Base-by-base conservation (phyloP, 2,888 invertebrate genomes). In the Ochropleura plecta region DNA sequence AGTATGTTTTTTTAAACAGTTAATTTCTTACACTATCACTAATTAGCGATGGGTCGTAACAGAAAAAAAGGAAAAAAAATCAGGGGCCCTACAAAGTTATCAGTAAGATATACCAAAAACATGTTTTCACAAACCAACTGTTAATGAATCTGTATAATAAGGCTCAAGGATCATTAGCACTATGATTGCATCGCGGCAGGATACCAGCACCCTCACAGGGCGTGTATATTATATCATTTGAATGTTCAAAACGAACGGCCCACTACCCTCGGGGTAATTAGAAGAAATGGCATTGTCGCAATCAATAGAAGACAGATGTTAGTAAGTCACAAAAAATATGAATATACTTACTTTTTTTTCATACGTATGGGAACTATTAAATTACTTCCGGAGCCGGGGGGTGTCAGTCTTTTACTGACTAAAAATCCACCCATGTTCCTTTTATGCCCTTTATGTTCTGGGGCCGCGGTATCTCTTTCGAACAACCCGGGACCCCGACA, bases 241-340 rank as follows among this genome's bases (percentile, higher is more conserved):
- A 91, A 89, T 89, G 90, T 88, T 88, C 90, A 89, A 89, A 92
- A 90, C 91, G 90, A 91, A 91, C 92, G 82, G 88, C 92, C 92
- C 90, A 89, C 84, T 82, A 81, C 82, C 90, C 84, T 75, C 64
- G 75, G 83, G 85, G 81, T 70, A 66, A 82, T 76, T 78, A 70
- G 59, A 2, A 30, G 30, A 30, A 30, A 30, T 30, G 10, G 40
- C 44, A 74, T 20, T 72, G 64, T 77, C 60, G 18, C 44, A 18
- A 77, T 70, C 30, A 40, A 42, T 18, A 62, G 49, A 57, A 57
- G 40, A 59, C 42, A 49, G 4, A n/a, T 20, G 10, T 20, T 71
- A 71, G 67, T 67, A 46, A 78, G n/a, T 40, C 18, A 3, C 2
- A 51, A 53, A 71, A 70, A 44, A 44, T 0, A 14, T 48, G n/a